Conservation (phyloP, 2,888 invertebrate species). For the Cecidostiba fungosa region DNA sequence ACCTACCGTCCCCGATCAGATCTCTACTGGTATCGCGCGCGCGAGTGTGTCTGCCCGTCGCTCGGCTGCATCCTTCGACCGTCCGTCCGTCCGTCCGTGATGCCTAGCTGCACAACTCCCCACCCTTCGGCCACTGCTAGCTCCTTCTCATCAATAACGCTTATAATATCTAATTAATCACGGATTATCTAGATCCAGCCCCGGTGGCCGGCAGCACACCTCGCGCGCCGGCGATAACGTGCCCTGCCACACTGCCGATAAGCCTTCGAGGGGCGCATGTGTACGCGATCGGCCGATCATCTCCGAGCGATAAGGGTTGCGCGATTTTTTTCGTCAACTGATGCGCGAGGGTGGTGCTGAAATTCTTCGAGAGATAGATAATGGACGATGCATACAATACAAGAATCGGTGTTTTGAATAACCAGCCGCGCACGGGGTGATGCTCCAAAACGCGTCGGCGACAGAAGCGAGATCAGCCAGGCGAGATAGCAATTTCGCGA, state of each 20-base stretch:
- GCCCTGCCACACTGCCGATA: slow-evolving; percentile 14
- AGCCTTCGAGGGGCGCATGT: neutral
- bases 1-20: slow-evolving; percentile 78
- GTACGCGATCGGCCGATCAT: slow-evolving; percentile 39
- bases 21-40: slow-evolving; percentile 76
- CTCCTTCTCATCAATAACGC: slow-evolving; percentile 78
- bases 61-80: slow-evolving; percentile 67
- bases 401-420: too few species aligned
- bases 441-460: too few species aligned
- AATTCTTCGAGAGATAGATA: too few species aligned
- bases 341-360: neutral
- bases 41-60: slow-evolving; percentile 68
- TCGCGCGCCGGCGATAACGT: slow-evolving; percentile 62
- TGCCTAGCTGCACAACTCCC: slow-evolving; percentile 42
- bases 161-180: slow-evolving; percentile 80
- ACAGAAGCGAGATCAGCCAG: too few species aligned
- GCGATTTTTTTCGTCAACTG: neutral
- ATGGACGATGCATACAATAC: too few species aligned
- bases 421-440: too few species aligned
- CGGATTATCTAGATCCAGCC: slow-evolving; percentile 77
- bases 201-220: slow-evolving; percentile 50
- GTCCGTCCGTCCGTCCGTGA: slow-evolving; percentile 67
- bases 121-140: slow-evolving; percentile 40
- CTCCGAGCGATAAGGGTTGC: slow-evolving; percentile 29
- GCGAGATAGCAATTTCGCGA: slow-evolving; percentile 33